Conservation (phyloP, 2,113 vertebrate species). For the Carlito syrichta region DNA sequence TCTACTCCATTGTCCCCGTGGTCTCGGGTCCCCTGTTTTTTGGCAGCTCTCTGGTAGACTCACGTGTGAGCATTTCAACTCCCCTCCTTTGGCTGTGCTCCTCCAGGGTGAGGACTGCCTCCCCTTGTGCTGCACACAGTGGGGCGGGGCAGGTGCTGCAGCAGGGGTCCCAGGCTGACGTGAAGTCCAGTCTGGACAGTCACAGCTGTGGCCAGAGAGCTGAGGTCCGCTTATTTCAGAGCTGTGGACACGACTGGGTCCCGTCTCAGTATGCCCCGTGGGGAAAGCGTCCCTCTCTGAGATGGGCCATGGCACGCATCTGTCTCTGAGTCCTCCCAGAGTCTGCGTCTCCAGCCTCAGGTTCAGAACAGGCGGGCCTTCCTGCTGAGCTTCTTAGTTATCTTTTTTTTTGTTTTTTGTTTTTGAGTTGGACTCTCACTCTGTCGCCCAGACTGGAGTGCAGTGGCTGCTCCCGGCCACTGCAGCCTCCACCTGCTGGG, state of each 20-base stretch:
- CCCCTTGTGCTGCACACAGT: neutral
- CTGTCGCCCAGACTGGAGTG: too few species aligned
- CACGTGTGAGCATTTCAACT: fast-evolving
- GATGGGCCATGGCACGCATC: fast-evolving
- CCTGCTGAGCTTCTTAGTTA: neutral
- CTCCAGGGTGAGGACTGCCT: neutral
- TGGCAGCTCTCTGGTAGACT: neutral
- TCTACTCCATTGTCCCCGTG: too few species aligned
- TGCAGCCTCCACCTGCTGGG: too few species aligned
- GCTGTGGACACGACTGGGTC: neutral
- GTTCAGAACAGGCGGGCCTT: neutral
- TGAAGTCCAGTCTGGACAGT: neutral
- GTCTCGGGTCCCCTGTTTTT: neutral
- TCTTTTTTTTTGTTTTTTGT: too few species aligned
- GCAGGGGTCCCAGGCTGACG: too few species aligned
- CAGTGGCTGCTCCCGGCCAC: too few species aligned
- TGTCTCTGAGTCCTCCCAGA: neutral
- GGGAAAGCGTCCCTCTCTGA: neutral
- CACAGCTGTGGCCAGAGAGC: neutral
- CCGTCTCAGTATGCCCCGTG: neutral
- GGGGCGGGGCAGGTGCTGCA: neutral
- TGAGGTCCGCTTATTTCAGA: neutral
- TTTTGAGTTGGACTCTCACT: too few species aligned
- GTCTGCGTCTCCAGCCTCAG: neutral
- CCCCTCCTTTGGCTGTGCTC: fast-evolving